Percentiles rank a stretch among this genome's conserved stretches.
phyloP scores from a whole-genome alignment of 2,797 vertebrate species.

The Halcyon badia region DNA sequence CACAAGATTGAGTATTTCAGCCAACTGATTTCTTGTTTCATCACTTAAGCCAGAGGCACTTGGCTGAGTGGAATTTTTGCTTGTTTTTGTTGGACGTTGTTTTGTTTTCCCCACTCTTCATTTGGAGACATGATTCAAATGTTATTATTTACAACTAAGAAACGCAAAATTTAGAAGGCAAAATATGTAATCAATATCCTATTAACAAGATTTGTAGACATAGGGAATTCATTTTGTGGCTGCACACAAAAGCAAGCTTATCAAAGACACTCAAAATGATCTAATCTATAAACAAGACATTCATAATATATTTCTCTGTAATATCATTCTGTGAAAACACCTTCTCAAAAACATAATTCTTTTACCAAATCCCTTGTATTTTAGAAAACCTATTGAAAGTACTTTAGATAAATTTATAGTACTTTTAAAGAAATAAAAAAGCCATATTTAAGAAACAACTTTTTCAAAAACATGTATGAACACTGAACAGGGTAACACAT shows the following conservation, averaged over 20 bases:
- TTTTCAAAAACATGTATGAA: neutral
- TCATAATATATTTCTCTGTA: neutral
- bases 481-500: neutral
- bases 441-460: neutral
- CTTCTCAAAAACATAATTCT: neutral
- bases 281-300: neutral
- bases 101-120: neutral
- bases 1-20: conserved; percentile 7
- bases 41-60: conserved; percentile 1
- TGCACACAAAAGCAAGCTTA: neutral
- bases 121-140: conserved; percentile 17
- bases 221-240: neutral
- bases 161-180: neutral
- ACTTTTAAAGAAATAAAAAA: neutral
- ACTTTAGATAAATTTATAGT: neutral
- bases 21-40: conserved; percentile 16
- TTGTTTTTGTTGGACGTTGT: rapidly evolving
- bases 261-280: neutral
- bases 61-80: neutral
- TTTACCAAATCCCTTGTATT: neutral
- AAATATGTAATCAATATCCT: conserved; percentile 27
- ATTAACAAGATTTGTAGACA: conserved; percentile 9
- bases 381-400: neutral
- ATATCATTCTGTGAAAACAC: neutral
- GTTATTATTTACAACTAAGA: neutral